A percentile compares a stretch with the other conserved stretches of the same genome.
Evolutionary conservation across 2,113 vertebrate genomes (phyloP).

Genomic region (Poeciliopsis prolifica): DNA sequence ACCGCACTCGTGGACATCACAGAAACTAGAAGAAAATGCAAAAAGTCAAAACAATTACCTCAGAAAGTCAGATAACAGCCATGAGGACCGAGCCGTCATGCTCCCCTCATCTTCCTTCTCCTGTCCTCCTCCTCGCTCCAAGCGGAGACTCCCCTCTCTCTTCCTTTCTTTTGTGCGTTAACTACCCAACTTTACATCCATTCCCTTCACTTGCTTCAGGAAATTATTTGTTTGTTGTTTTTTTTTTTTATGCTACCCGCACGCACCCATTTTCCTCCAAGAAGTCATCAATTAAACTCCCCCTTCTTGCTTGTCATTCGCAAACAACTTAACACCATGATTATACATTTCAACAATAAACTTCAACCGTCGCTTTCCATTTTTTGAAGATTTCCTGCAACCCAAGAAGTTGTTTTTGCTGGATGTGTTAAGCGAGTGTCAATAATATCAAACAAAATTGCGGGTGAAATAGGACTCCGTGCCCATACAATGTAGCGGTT

Average conservation of each 20-base stretch:
- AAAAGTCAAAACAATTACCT: conserved; percentile 36
- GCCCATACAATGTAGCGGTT: conserved; percentile 20
- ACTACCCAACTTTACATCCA: conserved; percentile 64
- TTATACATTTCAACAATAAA: conserved; percentile 33
- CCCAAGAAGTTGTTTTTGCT: not conserved
- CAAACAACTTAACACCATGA: conserved; percentile 49
- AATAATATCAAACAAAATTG: conserved; percentile 10
- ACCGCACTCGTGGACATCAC: conserved; percentile 15
- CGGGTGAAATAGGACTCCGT: not conserved
- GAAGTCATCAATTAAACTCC: conserved; percentile 41
- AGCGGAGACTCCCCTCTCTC: conserved; percentile 53
- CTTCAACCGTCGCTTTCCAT: conserved; percentile 28
- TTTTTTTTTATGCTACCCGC: conserved; percentile 13
- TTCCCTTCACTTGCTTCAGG: conserved; percentile 8
- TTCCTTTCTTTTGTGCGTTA: conserved; percentile 3
- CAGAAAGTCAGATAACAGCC: conserved; percentile 35
- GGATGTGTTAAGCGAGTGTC: not conserved
- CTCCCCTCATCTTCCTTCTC: conserved; percentile 39
- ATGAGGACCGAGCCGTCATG: conserved; percentile 27
- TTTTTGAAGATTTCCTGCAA: conserved; percentile 7
- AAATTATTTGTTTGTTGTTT: not conserved
- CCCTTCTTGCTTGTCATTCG: conserved; percentile 18
- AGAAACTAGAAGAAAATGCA: not conserved
- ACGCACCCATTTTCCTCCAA: conserved; percentile 34
- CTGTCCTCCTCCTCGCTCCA: conserved; percentile 22